Percentiles rank a stretch among this genome's conserved stretches.
phyloP scores from a whole-genome alignment of 2,888 invertebrate species.

The Alcis repandata region DNA sequence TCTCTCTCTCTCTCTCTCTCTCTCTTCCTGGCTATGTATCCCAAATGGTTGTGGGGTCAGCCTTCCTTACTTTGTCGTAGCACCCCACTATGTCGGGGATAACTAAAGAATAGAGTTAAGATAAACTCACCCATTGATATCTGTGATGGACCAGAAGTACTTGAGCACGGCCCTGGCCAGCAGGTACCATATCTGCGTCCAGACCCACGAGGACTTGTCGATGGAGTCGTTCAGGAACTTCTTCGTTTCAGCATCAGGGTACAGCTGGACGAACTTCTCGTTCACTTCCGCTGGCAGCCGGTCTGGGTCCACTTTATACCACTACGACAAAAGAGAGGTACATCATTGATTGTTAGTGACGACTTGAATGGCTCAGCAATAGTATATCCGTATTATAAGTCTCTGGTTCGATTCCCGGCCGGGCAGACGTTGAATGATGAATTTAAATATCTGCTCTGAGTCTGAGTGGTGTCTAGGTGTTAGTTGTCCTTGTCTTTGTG shows the following conservation, averaged over 20 bases:
- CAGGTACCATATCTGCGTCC: constrained; percentile 96
- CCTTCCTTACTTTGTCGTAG: no score
- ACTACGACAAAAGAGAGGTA: constrained; percentile 84
- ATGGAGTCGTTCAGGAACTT: constrained; percentile 91
- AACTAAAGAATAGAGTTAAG: not conserved
- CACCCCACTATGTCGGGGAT: no score
- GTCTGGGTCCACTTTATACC: constrained; percentile 89
- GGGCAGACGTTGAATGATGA: no score
- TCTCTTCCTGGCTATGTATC: no score
- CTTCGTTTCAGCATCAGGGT: constrained; percentile 91
- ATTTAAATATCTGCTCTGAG: no score
- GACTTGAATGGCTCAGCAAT: no score
- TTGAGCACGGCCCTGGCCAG: constrained; percentile 94
- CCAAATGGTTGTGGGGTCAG: no score
- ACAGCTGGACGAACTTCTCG: constrained; percentile 88
- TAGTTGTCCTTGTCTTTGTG: no score
- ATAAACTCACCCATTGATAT: constrained; percentile 95
- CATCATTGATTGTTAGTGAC: not conserved
- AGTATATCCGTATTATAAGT: no score
- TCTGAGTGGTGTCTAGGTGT: no score
- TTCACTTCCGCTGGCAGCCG: constrained; percentile 84
- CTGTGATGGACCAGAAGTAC: constrained; percentile 97
- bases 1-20: no score
- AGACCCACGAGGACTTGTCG: constrained; percentile 94
- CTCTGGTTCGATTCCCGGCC: no score